Percentiles rank a stretch among this genome's conserved stretches.
phyloP scores from a whole-genome alignment of 92 coral and sea anemone genomes.

The Epizoanthus ramosus region DNA sequence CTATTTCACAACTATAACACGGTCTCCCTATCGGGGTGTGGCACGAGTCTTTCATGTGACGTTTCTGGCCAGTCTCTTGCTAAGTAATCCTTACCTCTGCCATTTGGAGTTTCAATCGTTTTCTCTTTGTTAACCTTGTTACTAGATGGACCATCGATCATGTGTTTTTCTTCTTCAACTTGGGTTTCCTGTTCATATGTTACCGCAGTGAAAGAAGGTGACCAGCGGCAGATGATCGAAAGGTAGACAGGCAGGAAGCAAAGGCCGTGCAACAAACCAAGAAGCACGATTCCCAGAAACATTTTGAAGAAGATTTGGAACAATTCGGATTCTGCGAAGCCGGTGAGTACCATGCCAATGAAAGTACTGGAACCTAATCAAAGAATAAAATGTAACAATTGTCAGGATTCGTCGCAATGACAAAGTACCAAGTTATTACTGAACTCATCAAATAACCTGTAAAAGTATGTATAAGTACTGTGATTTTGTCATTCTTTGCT shows the following conservation, averaged over 20 bases:
- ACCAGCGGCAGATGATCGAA: slow-evolving; percentile 68
- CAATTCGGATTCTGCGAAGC: slow-evolving; percentile 71
- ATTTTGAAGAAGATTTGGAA: slow-evolving; percentile 79
- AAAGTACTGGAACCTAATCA: slow-evolving; percentile 73
- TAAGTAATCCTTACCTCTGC: too few species aligned
- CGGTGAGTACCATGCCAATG: slow-evolving; percentile 76
- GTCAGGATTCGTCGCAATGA: not conserved
- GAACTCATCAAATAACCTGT: not conserved
- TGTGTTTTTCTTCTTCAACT: not conserved
- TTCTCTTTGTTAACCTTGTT: not conserved
- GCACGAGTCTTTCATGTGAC: too few species aligned
- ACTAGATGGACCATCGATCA: not conserved
- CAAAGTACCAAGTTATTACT: not conserved
- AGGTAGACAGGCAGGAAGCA: slow-evolving; percentile 80
- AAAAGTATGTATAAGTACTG: too few species aligned
- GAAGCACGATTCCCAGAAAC: slow-evolving; percentile 80
- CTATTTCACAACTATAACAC: not conserved
- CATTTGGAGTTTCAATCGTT: not conserved
- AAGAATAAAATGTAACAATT: not conserved
- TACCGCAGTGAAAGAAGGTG: slow-evolving; percentile 33
- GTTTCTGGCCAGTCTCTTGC: too few species aligned
- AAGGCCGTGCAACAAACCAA: slow-evolving; percentile 80
- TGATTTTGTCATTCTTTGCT: too few species aligned
- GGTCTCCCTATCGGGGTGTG: not conserved
- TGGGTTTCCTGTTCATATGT: not conserved